A percentile compares a stretch with the other conserved stretches of the same genome.
These are phyloP conservation scores for Drosophila conformis DNA, from an alignment of 2,888 invertebrate species.

Conservation along the genomic window DNA sequence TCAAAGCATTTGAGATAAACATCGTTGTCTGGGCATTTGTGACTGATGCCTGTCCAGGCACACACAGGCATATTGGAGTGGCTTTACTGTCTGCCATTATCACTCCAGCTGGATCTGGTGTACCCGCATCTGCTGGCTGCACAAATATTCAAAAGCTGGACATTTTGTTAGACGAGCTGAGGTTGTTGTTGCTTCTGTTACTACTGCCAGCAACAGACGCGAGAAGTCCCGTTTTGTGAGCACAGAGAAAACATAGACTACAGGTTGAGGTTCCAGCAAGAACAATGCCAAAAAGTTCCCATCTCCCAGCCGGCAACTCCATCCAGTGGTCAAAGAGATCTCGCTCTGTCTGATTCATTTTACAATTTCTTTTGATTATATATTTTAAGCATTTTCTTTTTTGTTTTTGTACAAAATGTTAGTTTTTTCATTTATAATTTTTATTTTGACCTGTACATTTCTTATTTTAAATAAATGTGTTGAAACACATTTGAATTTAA, in stretches of 20 bases:
- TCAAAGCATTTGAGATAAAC: constrained; percentile 22
- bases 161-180: not conserved
- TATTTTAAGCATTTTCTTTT: not conserved
- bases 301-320: not conserved
- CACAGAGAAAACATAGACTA: not conserved
- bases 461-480: too few relatives aligned
- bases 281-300: not conserved
- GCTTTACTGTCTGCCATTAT: constrained; percentile 1
- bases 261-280: not conserved
- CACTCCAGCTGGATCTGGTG: constrained; percentile 1
- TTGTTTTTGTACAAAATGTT: not conserved
- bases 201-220: constrained; percentile 16
- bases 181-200: not conserved
- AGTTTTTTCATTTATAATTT: not conserved
- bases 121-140: constrained; percentile 7
- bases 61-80: constrained; percentile 1
- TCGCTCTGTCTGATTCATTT: not conserved
- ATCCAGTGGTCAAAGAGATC: not conserved
- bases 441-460: not conserved
- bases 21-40: constrained; percentile 35
- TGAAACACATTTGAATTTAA: too few relatives aligned
- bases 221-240: not conserved
- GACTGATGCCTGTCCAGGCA: constrained; percentile 20
- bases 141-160: constrained; percentile 20
- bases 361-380: not conserved